Conservation (phyloP, 2,797 vertebrate species). For the Falco columbarius region DNA sequence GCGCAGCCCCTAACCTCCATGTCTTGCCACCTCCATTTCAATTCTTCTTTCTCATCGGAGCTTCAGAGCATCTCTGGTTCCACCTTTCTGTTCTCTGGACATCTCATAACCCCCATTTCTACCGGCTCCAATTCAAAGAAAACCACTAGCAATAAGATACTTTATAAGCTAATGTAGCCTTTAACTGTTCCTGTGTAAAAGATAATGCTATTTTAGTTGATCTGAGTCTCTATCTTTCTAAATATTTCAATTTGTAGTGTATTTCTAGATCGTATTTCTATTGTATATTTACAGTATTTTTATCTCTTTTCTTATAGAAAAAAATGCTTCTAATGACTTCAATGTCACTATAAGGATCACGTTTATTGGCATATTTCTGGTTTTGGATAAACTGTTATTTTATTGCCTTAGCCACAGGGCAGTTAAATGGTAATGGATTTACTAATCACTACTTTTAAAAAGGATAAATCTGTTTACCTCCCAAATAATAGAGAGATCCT, state of each 20-base stretch:
- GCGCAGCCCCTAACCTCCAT: neutral
- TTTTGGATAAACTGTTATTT: conserved; percentile 7
- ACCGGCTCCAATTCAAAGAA: neutral
- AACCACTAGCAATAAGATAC: neutral
- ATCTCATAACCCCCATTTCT: neutral
- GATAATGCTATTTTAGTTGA: neutral
- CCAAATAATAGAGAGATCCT: neutral
- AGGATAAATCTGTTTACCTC: conserved; percentile 22
- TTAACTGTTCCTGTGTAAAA: neutral
- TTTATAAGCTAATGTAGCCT: neutral
- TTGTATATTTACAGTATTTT: neutral
- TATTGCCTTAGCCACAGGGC: neutral
- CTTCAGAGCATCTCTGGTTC: neutral
- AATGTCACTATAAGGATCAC: neutral
- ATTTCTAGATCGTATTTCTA: neutral
- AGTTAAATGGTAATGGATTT: conserved; percentile 1
- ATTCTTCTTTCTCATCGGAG: fast-evolving
- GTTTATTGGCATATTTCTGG: conserved; percentile 18
- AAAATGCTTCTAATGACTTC: neutral
- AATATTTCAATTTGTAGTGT: neutral
- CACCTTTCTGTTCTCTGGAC: neutral
- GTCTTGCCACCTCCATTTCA: neutral
- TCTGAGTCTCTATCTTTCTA: neutral
- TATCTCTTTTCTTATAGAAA: neutral
- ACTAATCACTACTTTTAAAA: neutral